Conservation (phyloP, 2,113 vertebrate genomes). For the Onychorhynchus coronatus region DNA sequence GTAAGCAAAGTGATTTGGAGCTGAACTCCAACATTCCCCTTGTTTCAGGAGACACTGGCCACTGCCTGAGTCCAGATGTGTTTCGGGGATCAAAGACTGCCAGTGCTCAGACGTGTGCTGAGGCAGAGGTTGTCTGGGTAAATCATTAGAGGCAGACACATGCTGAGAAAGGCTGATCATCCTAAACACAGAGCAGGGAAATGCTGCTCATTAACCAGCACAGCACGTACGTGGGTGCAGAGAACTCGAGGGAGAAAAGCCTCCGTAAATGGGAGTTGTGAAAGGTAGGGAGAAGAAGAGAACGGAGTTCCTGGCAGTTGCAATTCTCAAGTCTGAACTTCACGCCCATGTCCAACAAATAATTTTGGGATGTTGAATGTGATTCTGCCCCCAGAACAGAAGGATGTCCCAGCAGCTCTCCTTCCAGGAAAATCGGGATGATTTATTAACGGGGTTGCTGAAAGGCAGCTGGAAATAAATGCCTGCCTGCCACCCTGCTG, state of each 20-base stretch:
- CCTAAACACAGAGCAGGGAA: not conserved
- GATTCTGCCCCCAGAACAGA: constrained; percentile 47
- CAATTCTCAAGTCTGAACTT: constrained; percentile 17
- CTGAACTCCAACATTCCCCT: not conserved
- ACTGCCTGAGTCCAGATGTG: constrained; percentile 25
- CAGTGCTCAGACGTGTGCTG: not conserved
- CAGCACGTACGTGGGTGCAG: not conserved
- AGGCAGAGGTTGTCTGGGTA: not conserved
- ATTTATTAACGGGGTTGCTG: constrained; percentile 51
- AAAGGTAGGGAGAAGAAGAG: not conserved
- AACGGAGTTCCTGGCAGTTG: not conserved
- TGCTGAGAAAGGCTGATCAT: not conserved
- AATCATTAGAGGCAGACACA: not conserved
- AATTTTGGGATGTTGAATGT: constrained; percentile 16
- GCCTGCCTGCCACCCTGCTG: constrained; percentile 56
- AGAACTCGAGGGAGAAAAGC: not conserved
- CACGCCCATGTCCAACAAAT: constrained; percentile 26
- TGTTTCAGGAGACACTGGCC: constrained; percentile 33
- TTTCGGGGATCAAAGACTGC: not conserved
- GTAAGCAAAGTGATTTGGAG: constrained; percentile 12
- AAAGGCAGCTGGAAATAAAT: constrained; percentile 59
- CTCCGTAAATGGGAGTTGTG: not conserved
- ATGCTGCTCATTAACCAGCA: not conserved
- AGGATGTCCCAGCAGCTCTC: constrained; percentile 49
- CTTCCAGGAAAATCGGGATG: constrained; percentile 49